Base-by-base conservation (phyloP, 1,140 invertebrate species). In the Temnothorax nylanderi region DNA sequence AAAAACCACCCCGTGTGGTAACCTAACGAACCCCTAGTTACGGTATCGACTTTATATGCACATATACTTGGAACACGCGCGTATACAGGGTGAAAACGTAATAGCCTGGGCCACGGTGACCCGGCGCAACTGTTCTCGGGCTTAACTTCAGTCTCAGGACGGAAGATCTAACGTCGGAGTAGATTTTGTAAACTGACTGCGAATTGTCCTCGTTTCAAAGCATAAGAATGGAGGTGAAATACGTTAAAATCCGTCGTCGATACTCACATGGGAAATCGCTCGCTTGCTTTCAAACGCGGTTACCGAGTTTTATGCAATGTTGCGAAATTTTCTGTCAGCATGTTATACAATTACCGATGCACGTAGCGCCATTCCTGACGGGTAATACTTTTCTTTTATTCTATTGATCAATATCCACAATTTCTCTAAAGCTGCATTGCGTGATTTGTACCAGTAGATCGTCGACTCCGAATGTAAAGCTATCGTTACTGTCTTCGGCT, bases 231-330 rank as follows among this genome's bases (percentile, higher is more conserved):
- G 18, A 60, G 13, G 26, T 44, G 7, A 60, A 10, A 5, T 1
- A 10, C 37, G 16, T 13, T 26, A 26, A 34, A 26, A 1, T 26
- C 26, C 51, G 4, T 58, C 49, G 21, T n/a, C 56, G 41, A 78
- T 47, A 64, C 86, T 88, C 88, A 64, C 81, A 49, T 58, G 76
- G 78, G 80, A 88, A 77, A 56, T 76, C 16, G 26, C 18, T 5
- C n/a, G 51, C 7, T 21, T 21, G 41, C 54, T 75, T 75, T 56
- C n/a, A 16, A 56, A 16, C 32, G 11, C n/a, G 1, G 16, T 56
- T 56, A 74, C 11, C 65, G 11, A 41, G 41, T 69, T 69, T 65
- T 47, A 41, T 47, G 41, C 65, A 47, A 47, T 4, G 21, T 49
- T 32, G 65, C 3, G 41, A 32, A 75, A 58, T 54, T 75, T 75